Conservation (phyloP, 2,113 vertebrate genomes). For the Platycercus adscitus region DNA sequence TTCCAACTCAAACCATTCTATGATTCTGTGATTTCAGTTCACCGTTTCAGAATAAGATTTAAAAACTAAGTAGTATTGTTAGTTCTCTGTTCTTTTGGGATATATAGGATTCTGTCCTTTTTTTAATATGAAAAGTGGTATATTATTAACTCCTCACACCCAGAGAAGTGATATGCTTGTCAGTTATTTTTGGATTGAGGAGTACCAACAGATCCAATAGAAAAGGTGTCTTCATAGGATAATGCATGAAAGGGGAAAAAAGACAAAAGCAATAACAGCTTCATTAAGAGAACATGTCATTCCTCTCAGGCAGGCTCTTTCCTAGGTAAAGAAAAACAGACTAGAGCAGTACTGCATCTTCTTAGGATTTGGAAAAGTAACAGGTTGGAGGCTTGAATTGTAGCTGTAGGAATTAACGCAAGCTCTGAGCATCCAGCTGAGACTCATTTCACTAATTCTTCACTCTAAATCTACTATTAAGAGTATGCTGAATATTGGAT, state of each 20-base stretch:
- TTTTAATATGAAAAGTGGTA: background rate
- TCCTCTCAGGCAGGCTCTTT: background rate
- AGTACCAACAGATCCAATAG: background rate
- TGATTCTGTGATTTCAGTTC: background rate
- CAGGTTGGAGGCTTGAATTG: background rate
- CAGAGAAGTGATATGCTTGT: background rate
- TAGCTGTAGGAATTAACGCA: background rate
- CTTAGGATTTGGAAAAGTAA: background rate
- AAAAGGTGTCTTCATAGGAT: background rate
- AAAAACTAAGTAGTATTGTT: background rate
- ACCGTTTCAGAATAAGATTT: background rate
- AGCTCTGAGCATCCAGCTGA: background rate
- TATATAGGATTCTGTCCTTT: background rate
- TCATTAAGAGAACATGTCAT: background rate
- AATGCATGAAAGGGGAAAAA: background rate
- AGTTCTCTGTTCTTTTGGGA: background rate
- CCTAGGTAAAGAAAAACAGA: background rate
- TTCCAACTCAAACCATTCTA: background rate
- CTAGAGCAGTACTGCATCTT: background rate
- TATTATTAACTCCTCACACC: background rate
- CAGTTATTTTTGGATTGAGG: background rate
- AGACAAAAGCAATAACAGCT: background rate
- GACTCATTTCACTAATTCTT: background rate
- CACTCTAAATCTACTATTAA: conserved; percentile 35
- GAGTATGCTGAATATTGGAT: conserved; percentile 15